Conservation (phyloP, 2,797 vertebrate genomes). For the Notamacropus eugenii region DNA sequence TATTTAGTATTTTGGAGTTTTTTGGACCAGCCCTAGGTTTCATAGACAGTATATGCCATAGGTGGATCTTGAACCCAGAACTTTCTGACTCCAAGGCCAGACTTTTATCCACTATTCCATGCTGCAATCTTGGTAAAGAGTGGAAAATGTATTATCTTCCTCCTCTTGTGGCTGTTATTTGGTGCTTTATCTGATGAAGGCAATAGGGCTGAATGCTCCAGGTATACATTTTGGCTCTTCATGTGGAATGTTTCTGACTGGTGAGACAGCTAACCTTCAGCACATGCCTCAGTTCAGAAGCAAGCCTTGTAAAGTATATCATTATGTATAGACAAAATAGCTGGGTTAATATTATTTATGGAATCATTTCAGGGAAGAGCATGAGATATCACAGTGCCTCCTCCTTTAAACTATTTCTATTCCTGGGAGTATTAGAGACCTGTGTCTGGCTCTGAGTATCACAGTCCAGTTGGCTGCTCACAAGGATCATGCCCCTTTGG, state of each 20-base stretch:
- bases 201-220: constrained; percentile 6
- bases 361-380: constrained; percentile 27
- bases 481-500: not conserved
- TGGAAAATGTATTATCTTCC: constrained; percentile 12
- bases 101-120: too few relatives aligned
- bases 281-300: constrained; percentile 17
- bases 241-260: not conserved
- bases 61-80: too few relatives aligned
- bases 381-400: not conserved
- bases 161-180: constrained; percentile 32
- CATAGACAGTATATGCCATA: not conserved
- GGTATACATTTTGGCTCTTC: constrained; percentile 42
- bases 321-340: constrained; percentile 39
- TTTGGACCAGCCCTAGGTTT: not conserved
- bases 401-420: constrained; percentile 20
- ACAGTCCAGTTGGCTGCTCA: not conserved
- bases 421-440: not conserved
- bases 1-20: not conserved
- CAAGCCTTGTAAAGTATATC: not conserved
- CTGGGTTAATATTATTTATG: constrained; percentile 51
- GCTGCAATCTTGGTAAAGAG: not conserved
- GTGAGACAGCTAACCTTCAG: constrained; percentile 37
- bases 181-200: constrained; percentile 13
- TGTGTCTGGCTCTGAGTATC: not conserved
- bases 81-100: too few relatives aligned